Conservation (phyloP, 1,140 invertebrate genomes). For the Stegodyphus mimosarum region DNA sequence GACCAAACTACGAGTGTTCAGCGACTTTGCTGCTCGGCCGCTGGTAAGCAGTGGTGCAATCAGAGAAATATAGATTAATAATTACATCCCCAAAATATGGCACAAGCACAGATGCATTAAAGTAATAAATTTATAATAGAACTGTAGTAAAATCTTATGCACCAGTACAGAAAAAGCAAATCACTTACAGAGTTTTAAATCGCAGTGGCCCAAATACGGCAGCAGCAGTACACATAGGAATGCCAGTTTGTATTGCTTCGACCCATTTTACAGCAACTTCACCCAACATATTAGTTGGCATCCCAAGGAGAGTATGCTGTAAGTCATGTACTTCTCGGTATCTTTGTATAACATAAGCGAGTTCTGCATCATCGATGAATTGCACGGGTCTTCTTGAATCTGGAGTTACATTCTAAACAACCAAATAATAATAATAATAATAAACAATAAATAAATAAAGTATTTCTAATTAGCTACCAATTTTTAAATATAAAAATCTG, state of each 20-base stretch:
- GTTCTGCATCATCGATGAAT: conserved; percentile 89
- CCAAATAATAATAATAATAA: conserved; percentile 60
- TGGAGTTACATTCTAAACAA: conserved; percentile 85
- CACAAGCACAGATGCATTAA: neutral
- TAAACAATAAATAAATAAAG: neutral
- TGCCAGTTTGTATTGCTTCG: conserved; percentile 88
- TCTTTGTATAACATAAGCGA: conserved; percentile 96
- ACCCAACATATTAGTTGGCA: conserved; percentile 96
- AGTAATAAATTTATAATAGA: neutral
- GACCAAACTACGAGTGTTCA: no score
- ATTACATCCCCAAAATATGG: no score
- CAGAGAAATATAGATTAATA: no score
- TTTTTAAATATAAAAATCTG: no score
- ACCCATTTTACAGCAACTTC: conserved; percentile 92
- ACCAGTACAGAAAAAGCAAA: conserved; percentile 71
- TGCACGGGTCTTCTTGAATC: conserved; percentile 88
- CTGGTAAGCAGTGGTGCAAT: no score
- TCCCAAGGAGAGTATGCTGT: conserved; percentile 87
- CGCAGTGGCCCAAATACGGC: conserved; percentile 87
- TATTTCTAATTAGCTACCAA: no score
- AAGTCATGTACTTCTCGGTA: conserved; percentile 97
- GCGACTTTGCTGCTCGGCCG: no score
- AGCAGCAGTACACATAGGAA: conserved; percentile 91
- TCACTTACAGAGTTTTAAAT: conserved; percentile 74
- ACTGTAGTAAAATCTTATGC: neutral